phyloP scores from a whole-genome alignment of 2,888 invertebrate genomes.

The Aspidiotus rigidus region DNA sequence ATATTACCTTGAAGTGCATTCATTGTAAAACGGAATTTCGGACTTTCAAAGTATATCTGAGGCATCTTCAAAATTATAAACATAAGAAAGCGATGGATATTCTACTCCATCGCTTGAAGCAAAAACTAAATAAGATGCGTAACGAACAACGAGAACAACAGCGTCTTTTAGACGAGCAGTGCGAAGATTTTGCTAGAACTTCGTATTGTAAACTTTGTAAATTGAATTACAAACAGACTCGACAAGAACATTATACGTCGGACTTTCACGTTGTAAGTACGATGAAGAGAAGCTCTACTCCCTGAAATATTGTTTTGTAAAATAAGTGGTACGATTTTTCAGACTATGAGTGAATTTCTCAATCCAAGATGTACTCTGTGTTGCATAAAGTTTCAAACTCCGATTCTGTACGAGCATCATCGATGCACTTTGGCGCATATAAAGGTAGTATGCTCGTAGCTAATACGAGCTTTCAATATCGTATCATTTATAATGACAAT shows the following conservation, averaged over 20 bases:
- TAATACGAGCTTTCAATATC: not conserved
- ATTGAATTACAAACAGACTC: constrained; percentile 63
- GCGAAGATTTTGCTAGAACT: constrained; percentile 52
- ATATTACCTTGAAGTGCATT: constrained; percentile 16
- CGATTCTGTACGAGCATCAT: constrained; percentile 77
- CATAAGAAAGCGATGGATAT: constrained; percentile 34
- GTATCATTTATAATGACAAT: too few relatives aligned
- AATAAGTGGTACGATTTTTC: constrained; percentile 40
- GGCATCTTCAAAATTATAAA: constrained; percentile 33
- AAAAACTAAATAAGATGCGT: constrained; percentile 50
- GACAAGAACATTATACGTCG: constrained; percentile 67
- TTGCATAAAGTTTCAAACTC: constrained; percentile 66
- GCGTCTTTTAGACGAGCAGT: constrained; percentile 59
- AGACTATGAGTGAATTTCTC: constrained; percentile 74
- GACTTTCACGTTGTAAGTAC: constrained; percentile 53
- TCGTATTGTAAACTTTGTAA: constrained; percentile 67
- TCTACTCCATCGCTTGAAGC: constrained; percentile 25
- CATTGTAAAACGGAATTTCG: constrained; percentile 17
- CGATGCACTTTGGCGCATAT: constrained; percentile 34
- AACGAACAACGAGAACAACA: constrained; percentile 70
- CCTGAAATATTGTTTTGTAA: not conserved
- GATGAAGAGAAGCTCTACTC: too few relatives aligned
- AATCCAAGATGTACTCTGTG: constrained; percentile 74
- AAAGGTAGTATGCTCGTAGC: constrained; percentile 27
- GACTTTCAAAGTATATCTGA: constrained; percentile 25